A percentile compares a stretch with the other conserved stretches of the same genome.
Evolutionary conservation across 1,140 invertebrate genomes (phyloP).

Genomic region (Heliconius melpomene): DNA sequence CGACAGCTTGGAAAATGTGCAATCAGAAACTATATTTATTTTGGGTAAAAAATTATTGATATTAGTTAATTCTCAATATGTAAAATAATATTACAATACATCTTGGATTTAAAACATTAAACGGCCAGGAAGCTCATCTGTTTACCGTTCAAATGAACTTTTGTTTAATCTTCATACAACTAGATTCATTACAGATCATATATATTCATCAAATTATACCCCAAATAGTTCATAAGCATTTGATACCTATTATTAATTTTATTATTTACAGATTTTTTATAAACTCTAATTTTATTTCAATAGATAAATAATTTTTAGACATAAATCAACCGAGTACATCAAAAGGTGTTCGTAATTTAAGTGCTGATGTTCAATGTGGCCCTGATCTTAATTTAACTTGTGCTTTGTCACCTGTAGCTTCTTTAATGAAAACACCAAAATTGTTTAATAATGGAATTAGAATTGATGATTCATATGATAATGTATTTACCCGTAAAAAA

Average conservation of each 20-base stretch:
- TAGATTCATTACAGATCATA: too few species aligned
- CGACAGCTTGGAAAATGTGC: constrained; percentile 49
- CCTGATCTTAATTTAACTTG: constrained; percentile 48
- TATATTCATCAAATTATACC: too few species aligned
- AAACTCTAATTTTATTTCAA: background rate
- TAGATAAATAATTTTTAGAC: constrained; percentile 53
- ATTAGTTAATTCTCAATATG: too few species aligned
- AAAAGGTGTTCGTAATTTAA: constrained; percentile 64
- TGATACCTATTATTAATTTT: background rate
- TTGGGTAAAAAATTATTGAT: constrained; percentile 47
- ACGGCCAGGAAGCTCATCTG: too few species aligned
- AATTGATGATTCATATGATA: constrained; percentile 47
- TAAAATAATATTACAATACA: too few species aligned
- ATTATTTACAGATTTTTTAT: constrained; percentile 18
- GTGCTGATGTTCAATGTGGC: constrained; percentile 71
- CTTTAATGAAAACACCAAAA: constrained; percentile 49
- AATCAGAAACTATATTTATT: constrained; percentile 62
- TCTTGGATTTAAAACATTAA: too few species aligned
- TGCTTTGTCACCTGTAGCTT: constrained; percentile 51
- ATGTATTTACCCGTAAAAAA: constrained; percentile 37
- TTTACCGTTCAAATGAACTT: too few species aligned
- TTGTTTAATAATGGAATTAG: constrained; percentile 50
- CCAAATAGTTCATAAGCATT: too few species aligned
- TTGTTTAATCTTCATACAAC: too few species aligned
- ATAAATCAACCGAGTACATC: constrained; percentile 74